Base-by-base conservation (phyloP, 1,140 invertebrate genomes). In the Eciton burchellii region DNA sequence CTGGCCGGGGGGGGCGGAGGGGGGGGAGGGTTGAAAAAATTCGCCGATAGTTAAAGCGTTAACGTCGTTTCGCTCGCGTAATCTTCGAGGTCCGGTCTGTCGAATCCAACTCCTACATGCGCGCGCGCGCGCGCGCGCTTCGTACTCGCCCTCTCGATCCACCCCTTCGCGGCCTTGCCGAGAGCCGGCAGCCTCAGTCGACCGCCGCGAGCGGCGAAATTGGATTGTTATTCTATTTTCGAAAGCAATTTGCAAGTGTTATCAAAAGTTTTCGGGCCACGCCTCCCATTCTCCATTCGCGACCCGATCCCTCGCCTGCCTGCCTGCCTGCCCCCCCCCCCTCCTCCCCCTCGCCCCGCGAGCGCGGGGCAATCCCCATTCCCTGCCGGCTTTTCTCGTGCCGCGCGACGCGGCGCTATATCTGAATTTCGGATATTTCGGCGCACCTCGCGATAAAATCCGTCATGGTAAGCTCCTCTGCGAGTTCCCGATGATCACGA, bases 161-260 rank as follows among this genome's bases (percentile, higher is more conserved):
- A 45, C 52, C 74, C 52, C 49, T 79, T 68, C 45, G 35, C 1
- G n/a, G 49, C 63, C 63, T 79, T 12, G 62, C n/a, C 16, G 41
- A 41, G 56, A 81, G 52, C 56, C 76, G 54, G 59, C 77, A 87
- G 73, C 87, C 54, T 89, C 73, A 74, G 82, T 81, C 85, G 81
- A 87, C 82, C 87, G 62, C 74, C 84, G 83, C 81, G 84, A 83
- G 79, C 82, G 73, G 66, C 73, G 91, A 92, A 92, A 93, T 93
- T 92, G 90, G 91, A 93, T 93, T 92, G 92, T 93, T 93, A 92
- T 93, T 93, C 90, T 91, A 93, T 93, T 93, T 93, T 93, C 91
- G 83, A 91, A 93, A 93, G 91, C 92, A 92, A 93, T 93, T 93
- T 93, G 91, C 92, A 93, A 93, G 91, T 92, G 92, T 92, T 93